These are phyloP conservation scores for Hypsopygia costalis DNA, from an alignment of 2,888 invertebrate species.

Conservation along the genomic window DNA sequence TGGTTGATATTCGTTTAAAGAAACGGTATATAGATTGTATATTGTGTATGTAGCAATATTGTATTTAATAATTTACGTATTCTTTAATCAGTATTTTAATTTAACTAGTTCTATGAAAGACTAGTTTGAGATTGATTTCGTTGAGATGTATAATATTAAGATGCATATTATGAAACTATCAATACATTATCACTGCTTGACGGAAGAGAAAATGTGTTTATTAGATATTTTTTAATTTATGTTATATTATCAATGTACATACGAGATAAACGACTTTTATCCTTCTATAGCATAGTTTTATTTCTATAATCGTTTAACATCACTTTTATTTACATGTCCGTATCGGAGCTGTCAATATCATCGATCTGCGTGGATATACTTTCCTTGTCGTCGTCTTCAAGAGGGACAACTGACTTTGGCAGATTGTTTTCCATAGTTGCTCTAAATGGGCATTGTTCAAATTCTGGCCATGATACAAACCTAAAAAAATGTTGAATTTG, in stretches of 20 bases:
- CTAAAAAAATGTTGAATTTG: too few relatives aligned
- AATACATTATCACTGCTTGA: background rate
- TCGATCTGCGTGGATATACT: slow-evolving; percentile 47
- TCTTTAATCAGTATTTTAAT: slow-evolving; percentile 14
- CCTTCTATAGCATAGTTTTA: slow-evolving; percentile 37
- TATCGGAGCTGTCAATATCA: slow-evolving; percentile 51
- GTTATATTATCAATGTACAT: slow-evolving; percentile 20
- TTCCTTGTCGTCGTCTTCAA: slow-evolving; percentile 55
- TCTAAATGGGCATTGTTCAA: slow-evolving; percentile 82
- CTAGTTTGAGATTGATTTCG: slow-evolving; percentile 1
- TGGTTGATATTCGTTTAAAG: too few relatives aligned
- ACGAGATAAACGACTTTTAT: slow-evolving; percentile 45
- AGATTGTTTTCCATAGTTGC: slow-evolving; percentile 83
- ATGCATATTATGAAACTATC: too few relatives aligned
- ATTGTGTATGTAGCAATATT: slow-evolving; percentile 7
- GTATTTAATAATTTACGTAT: slow-evolving; percentile 1
- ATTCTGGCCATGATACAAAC: slow-evolving; percentile 83
- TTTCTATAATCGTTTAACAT: slow-evolving; percentile 20
- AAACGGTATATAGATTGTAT: slow-evolving; percentile 3
- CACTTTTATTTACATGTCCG: slow-evolving; percentile 31
- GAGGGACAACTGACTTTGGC: slow-evolving; percentile 55
- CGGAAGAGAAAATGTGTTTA: background rate
- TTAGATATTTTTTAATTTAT: background rate
- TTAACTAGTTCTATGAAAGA: slow-evolving; percentile 1
- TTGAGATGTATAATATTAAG: background rate